These are phyloP conservation scores for Caligus rogercresseyi DNA, from an alignment of 1,140 invertebrate genomes.

Conservation along the genomic window DNA sequence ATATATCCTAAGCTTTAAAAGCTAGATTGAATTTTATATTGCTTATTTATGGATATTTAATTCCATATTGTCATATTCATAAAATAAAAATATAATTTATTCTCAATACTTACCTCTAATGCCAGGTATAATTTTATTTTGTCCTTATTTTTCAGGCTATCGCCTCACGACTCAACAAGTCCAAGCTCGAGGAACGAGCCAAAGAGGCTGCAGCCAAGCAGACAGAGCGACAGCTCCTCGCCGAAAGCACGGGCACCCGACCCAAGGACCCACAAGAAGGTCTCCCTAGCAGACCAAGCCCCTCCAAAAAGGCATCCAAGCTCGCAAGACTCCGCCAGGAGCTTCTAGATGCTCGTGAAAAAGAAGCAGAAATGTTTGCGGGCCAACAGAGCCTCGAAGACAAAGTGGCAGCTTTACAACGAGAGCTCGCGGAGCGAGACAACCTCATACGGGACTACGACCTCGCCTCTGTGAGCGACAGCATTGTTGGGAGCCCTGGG, in stretches of 20 bases:
- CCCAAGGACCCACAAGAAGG: not conserved
- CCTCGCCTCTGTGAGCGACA: not conserved
- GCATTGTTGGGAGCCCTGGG: not conserved
- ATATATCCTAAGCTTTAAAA: too few relatives aligned
- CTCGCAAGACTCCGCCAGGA: not conserved
- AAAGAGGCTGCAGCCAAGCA: not conserved
- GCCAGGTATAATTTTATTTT: too few relatives aligned
- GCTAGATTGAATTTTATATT: too few relatives aligned
- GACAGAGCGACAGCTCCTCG: not conserved
- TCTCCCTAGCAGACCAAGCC: not conserved
- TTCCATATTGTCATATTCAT: too few relatives aligned
- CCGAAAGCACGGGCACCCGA: not conserved
- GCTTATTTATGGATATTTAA: too few relatives aligned
- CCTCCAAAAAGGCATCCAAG: not conserved
- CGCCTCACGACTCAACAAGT: not conserved
- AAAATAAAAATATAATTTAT: too few relatives aligned
- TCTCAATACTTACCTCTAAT: too few relatives aligned
- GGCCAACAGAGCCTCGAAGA: not conserved
- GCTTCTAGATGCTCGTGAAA: not conserved
- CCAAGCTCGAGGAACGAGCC: not conserved
- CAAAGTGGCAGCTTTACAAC: not conserved
- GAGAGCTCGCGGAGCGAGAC: slow-evolving; percentile 7
- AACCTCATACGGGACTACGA: not conserved
- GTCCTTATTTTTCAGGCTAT: too few relatives aligned
- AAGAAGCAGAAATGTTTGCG: not conserved